Conservation (phyloP, 2,888 invertebrate genomes). For the Clepsis dumicolana region DNA sequence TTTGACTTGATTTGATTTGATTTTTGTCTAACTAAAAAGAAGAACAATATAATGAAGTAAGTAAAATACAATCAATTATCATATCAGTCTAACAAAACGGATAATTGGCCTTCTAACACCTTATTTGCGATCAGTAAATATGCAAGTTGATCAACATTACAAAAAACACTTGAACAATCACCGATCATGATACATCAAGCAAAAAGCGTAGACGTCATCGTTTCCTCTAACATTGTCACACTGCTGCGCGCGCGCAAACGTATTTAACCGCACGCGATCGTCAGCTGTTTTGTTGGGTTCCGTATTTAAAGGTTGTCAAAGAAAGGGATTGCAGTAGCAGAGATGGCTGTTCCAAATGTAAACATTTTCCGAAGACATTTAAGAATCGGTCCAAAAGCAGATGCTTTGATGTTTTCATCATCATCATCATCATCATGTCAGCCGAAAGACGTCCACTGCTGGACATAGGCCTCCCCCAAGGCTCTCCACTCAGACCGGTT, state of each 20-base stretch:
- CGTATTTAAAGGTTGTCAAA: background rate
- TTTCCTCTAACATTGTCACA: conserved; percentile 15
- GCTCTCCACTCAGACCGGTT: too few relatives aligned
- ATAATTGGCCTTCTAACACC: background rate
- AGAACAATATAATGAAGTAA: too few relatives aligned
- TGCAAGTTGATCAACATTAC: background rate
- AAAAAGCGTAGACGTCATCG: conserved; percentile 7
- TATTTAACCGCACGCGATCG: conserved; percentile 38
- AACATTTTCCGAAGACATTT: too few relatives aligned
- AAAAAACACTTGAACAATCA: background rate
- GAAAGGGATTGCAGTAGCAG: too few relatives aligned
- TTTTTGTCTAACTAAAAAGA: too few relatives aligned
- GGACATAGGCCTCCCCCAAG: too few relatives aligned
- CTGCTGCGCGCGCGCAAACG: conserved; percentile 14
- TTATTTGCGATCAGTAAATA: conserved; percentile 1
- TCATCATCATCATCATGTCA: too few relatives aligned
- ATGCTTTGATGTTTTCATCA: too few relatives aligned
- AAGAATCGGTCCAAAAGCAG: too few relatives aligned
- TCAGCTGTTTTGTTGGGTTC: conserved; percentile 10
- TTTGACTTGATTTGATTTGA: too few relatives aligned
- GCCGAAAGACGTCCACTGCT: too few relatives aligned
- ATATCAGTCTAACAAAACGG: background rate
- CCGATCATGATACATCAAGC: conserved; percentile 12
- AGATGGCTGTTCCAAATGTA: too few relatives aligned
- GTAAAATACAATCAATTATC: background rate